Base-by-base conservation (phyloP, 2,888 invertebrate species). In the Agapostemon virescens region DNA sequence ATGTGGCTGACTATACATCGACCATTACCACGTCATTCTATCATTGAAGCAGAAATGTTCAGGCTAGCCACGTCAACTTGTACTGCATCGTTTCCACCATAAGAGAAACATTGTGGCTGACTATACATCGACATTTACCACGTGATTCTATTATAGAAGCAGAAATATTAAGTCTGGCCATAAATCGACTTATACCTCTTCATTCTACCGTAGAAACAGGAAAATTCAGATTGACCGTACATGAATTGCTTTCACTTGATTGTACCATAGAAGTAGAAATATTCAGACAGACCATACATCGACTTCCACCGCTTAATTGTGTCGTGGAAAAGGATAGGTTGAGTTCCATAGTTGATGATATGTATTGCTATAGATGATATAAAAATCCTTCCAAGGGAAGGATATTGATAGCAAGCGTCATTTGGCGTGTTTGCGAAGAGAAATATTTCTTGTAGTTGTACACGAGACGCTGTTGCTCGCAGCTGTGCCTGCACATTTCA, bases 401-500 rank as follows among this genome's bases (percentile, higher is more conserved):
- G 2, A 20, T 33, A 26, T 17, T 13, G 17, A 9, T 23, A 67
- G 26, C 15, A n/a, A 49, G 70, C 20, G 30, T n/a, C 23, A 30
- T 40, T 30, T 52, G 40, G n/a, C 17, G 17, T 42, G 20, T 23
- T 23, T 69, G n/a, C 13, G 15, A 66, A 55, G 20, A 40, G 40
- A 30, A 63, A 69, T 69, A 69, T 49, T 63, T n/a, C 13, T 55
- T 33, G 17, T 17, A 69, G 23, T 40, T 36, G 45, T 69, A 63
- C 63, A 64, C 63, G 45, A 38, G 17, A 40, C 33, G 64, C 52
- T 13, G 33, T 20, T n/a, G 49, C 30, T 17, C 49, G 17, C 58
- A 63, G 52, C 55, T 71, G 33, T 42, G 42, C 26, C 55, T 26
- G 42, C 42, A n/a, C 36, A 52, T 70, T 70, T 76, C 76, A 66